Percentiles rank a stretch among this genome's conserved stretches.
phyloP scores from a whole-genome alignment of 2,888 invertebrate species.

The Caenorhabditis wallacei region DNA sequence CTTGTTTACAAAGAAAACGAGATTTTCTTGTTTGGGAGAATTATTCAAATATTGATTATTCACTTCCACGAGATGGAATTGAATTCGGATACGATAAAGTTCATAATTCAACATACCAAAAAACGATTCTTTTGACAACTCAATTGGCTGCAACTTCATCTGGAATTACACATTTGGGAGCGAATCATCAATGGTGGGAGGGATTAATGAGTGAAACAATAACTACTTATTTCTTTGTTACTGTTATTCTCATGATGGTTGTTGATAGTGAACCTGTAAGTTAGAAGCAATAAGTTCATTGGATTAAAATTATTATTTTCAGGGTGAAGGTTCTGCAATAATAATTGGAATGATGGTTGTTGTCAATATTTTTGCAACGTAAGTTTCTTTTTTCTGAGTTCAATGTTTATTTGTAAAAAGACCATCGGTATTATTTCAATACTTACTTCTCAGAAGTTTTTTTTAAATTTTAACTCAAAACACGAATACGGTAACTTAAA shows the following conservation, averaged over 20 bases:
- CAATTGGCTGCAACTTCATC: slow-evolving; percentile 61
- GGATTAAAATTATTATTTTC: not conserved
- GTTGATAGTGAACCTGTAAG: slow-evolving; percentile 45
- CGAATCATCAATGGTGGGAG: slow-evolving; percentile 58
- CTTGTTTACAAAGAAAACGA: slow-evolving; percentile 58
- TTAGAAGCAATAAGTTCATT: not conserved
- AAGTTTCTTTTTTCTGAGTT: not conserved
- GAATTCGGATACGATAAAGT: slow-evolving; percentile 52
- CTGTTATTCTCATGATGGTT: slow-evolving; percentile 51
- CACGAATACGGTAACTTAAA: too few species aligned
- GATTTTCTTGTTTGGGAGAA: slow-evolving; percentile 50
- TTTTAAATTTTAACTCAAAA: too few species aligned
- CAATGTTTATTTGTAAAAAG: too few species aligned
- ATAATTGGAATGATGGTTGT: slow-evolving; percentile 59
- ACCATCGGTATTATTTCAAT: too few species aligned
- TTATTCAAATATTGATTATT: slow-evolving; percentile 23
- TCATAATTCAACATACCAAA: slow-evolving; percentile 44
- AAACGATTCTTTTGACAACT: slow-evolving; percentile 51
- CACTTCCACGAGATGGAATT: slow-evolving; percentile 18
- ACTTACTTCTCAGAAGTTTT: too few species aligned
- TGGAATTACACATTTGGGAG: slow-evolving; percentile 54
- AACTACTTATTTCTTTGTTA: slow-evolving; percentile 59
- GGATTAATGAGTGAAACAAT: slow-evolving; percentile 60
- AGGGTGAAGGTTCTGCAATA: slow-evolving; percentile 40
- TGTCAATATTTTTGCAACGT: slow-evolving; percentile 62